phyloP scores from a whole-genome alignment of 2,888 invertebrate species.

The Teinopalpus imperialis region DNA sequence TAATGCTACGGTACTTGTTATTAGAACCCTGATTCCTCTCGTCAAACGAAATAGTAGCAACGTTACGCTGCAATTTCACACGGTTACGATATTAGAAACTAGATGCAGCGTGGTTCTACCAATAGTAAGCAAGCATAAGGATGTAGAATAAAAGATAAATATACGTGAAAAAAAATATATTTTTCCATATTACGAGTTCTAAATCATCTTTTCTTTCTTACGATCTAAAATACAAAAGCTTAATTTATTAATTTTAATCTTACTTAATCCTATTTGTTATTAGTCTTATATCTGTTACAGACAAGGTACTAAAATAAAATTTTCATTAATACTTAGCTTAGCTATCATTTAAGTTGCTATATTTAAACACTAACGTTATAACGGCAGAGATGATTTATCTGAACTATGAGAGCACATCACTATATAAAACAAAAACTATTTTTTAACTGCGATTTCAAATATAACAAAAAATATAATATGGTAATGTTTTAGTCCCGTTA shows the following conservation, averaged over 20 bases:
- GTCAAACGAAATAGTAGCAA: too few species aligned
- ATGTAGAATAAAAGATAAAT: conserved; percentile 31
- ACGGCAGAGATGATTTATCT: conserved; percentile 11
- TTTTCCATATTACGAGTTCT: conserved; percentile 47
- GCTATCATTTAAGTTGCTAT: conserved; percentile 29
- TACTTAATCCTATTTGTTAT: conserved; percentile 36
- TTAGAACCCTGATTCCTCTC: too few species aligned
- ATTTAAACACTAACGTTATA: conserved; percentile 23
- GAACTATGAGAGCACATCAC: not conserved
- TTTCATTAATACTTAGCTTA: conserved; percentile 34
- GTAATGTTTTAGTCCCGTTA: not conserved
- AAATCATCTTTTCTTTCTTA: conserved; percentile 37
- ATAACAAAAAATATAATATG: not conserved
- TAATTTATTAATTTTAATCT: conserved; percentile 39
- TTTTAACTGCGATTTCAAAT: not conserved
- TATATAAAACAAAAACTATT: conserved; percentile 3
- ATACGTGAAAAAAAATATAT: conserved; percentile 51
- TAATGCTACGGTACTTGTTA: too few species aligned
- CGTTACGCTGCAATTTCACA: too few species aligned
- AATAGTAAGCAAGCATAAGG: too few species aligned
- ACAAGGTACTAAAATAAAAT: conserved; percentile 40
- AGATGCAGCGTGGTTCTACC: too few species aligned
- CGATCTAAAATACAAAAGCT: conserved; percentile 35
- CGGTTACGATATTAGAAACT: too few species aligned
- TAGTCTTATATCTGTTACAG: conserved; percentile 44